Evolutionary conservation across 1,140 invertebrate genomes (phyloP).

Genomic region (Diorhabda elongata): DNA sequence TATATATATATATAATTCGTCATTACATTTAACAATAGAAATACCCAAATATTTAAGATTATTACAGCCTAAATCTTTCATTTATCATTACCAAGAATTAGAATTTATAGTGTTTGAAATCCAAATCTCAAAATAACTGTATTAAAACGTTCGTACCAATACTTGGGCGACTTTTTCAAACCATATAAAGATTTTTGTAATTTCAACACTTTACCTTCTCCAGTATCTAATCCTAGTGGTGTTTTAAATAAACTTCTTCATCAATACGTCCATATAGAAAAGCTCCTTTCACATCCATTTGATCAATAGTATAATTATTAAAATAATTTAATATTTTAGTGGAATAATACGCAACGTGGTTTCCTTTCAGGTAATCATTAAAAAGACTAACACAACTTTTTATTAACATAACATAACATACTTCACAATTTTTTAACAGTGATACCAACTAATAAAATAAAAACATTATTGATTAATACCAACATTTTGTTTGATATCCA

Average conservation of each 20-base stretch:
- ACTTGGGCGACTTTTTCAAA: constrained; percentile 3
- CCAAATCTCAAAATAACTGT: not conserved
- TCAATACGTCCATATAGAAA: constrained; percentile 29
- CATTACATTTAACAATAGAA: constrained; percentile 6
- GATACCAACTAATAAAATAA: not conserved
- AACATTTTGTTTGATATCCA: constrained; percentile 21
- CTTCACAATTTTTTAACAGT: constrained; percentile 23
- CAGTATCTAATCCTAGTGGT: constrained; percentile 35
- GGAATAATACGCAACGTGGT: too few species aligned
- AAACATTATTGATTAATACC: too few species aligned
- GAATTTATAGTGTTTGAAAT: constrained; percentile 24
- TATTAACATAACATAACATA: constrained; percentile 11
- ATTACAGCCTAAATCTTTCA: constrained; percentile 32
- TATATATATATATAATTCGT: too few species aligned
- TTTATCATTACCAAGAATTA: constrained; percentile 33
- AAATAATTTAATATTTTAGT: constrained; percentile 6
- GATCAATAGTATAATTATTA: constrained; percentile 32
- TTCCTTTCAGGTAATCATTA: too few species aligned
- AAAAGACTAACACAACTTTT: too few species aligned
- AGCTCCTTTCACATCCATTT: constrained; percentile 47
- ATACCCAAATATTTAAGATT: constrained; percentile 23
- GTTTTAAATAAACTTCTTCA: constrained; percentile 43
- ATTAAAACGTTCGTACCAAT: constrained; percentile 14
- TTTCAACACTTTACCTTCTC: constrained; percentile 31
- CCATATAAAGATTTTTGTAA: constrained; percentile 22